Evolutionary conservation across 37 sponge, comb jelly and placozoan genomes (phyloP).

Genomic region (Theonella swinhoei): DNA sequence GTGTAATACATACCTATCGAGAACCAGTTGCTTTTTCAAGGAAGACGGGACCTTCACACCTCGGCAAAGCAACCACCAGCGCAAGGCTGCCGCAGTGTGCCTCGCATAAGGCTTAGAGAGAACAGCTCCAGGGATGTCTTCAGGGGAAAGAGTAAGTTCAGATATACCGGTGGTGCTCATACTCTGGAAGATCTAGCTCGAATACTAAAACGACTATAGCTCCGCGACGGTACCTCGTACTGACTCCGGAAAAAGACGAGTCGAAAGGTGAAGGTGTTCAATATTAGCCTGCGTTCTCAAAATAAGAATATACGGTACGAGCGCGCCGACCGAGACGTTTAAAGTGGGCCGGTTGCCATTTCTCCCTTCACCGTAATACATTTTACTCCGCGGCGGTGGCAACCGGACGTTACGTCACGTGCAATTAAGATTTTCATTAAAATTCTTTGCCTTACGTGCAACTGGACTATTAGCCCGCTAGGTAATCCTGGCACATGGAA

Average conservation of each 20-base stretch:
- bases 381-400: background rate
- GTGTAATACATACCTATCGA: background rate
- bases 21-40: background rate
- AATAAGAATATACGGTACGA: background rate
- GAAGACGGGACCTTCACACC: background rate
- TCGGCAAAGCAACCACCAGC: constrained; percentile 34
- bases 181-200: too few species aligned
- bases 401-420: background rate
- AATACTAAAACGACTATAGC: background rate
- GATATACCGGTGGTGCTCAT: background rate
- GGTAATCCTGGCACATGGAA: too few species aligned
- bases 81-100: constrained; percentile 15
- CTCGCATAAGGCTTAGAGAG: constrained; percentile 9
- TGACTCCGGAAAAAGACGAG: background rate
- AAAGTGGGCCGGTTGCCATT: background rate
- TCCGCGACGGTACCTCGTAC: background rate
- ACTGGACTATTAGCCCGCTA: too few species aligned
- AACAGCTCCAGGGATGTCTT: constrained; percentile 28
- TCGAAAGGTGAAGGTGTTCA: background rate
- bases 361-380: background rate
- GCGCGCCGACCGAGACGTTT: background rate
- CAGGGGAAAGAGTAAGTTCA: background rate
- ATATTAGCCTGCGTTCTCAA: background rate
- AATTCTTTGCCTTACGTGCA: background rate
- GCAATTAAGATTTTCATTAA: background rate